These are phyloP conservation scores for Phyllotreta striolata DNA, from an alignment of 2,888 invertebrate species.

Conservation along the genomic window DNA sequence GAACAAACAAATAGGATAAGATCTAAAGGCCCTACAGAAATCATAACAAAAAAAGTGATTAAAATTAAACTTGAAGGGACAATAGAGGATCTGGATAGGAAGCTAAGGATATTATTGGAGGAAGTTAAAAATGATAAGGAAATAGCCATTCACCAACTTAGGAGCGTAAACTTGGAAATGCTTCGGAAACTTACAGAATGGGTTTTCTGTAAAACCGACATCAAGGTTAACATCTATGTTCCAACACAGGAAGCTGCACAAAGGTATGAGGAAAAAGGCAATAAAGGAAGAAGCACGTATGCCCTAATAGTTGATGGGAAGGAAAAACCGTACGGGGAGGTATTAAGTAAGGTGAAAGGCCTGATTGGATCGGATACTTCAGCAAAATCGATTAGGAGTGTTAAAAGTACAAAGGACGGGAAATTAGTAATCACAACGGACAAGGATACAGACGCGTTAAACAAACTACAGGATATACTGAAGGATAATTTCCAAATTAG, in stretches of 20 bases:
- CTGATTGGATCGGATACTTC: neutral
- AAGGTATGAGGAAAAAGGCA: neutral
- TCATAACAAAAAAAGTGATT: constrained; percentile 3
- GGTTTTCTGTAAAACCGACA: too few relatives aligned
- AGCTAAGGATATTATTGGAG: neutral
- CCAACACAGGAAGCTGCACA: neutral
- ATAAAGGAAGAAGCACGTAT: constrained; percentile 8
- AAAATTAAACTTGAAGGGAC: constrained; percentile 16
- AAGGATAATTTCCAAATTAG: constrained; percentile 1
- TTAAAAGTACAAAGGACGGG: constrained; percentile 10
- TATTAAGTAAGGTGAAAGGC: constrained; percentile 8
- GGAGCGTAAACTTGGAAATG: neutral
- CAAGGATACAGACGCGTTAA: neutral
- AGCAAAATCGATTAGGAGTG: constrained; percentile 9
- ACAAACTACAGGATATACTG: neutral
- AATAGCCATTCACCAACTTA: constrained; percentile 11
- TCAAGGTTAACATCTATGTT: too few relatives aligned
- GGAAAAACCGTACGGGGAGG: constrained; percentile 1
- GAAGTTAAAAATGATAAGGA: neutral
- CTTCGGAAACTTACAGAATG: too few relatives aligned
- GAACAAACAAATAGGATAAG: constrained; percentile 23
- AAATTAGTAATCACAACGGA: constrained; percentile 2
- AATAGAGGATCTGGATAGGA: neutral
- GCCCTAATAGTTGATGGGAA: constrained; percentile 12
- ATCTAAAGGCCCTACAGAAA: neutral